Conservation (phyloP, 2,888 invertebrate species). For the Andrena camellia region DNA sequence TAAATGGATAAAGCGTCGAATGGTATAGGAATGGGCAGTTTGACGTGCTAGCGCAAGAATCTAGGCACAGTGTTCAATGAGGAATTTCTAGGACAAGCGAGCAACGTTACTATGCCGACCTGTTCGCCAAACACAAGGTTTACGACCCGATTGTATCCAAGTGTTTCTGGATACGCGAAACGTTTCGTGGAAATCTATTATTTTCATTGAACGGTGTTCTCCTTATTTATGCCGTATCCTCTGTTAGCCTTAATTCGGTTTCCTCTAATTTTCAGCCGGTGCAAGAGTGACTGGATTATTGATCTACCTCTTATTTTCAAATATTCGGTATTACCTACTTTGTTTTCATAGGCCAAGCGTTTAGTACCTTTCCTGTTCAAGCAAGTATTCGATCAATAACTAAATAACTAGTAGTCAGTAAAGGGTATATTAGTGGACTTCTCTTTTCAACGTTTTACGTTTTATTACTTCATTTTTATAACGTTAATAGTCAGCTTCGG, state of each 20-base stretch:
- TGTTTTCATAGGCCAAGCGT: no score
- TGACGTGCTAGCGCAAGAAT: constrained; percentile 31
- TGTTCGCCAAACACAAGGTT: constrained; percentile 59
- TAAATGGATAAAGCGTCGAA: constrained; percentile 17
- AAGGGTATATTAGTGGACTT: no score
- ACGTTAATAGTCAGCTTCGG: no score
- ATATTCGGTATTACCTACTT: no score
- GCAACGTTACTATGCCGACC: constrained; percentile 64
- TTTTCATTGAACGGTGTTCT: constrained; percentile 8
- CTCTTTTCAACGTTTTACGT: no score
- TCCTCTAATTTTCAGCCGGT: background rate
- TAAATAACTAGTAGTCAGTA: no score
- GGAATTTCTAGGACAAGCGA: constrained; percentile 69
- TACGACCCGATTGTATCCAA: constrained; percentile 15
- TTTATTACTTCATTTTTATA: no score
- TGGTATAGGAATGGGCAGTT: constrained; percentile 43
- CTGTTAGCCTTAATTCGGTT: background rate
- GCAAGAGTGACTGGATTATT: no score
- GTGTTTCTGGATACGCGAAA: constrained; percentile 7
- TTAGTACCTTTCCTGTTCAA: no score
- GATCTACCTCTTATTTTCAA: no score
- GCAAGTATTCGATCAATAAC: no score
- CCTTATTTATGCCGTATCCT: background rate
- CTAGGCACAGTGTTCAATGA: constrained; percentile 29
- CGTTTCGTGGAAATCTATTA: constrained; percentile 16